Conservation (phyloP, 2,797 vertebrate genomes). For the Nannoperca obscura region DNA sequence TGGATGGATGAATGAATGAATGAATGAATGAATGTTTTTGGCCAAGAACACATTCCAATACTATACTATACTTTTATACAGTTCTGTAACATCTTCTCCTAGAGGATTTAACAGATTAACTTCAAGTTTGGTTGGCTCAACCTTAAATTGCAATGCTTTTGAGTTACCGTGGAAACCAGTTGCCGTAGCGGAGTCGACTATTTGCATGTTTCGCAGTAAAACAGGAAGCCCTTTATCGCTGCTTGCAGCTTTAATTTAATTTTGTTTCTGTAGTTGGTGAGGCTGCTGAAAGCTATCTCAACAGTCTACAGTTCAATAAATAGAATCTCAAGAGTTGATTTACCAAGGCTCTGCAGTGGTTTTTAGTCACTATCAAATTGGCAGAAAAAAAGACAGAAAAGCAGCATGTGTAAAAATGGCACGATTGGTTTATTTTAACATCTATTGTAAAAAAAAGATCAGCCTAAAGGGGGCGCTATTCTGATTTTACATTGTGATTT, state of each 20-base stretch:
- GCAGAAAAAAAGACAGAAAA: background rate
- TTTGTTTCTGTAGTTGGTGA: background rate
- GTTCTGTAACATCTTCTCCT: background rate
- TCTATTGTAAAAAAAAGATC: constrained; percentile 8
- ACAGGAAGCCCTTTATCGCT: too few relatives aligned
- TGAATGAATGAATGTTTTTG: background rate
- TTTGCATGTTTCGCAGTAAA: too few relatives aligned
- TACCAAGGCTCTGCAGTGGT: background rate
- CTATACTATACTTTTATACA: background rate
- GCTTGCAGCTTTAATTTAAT: background rate
- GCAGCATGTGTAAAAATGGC: background rate
- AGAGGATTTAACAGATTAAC: too few relatives aligned
- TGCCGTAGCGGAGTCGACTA: too few relatives aligned
- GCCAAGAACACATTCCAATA: background rate
- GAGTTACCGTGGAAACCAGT: too few relatives aligned
- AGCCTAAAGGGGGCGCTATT: background rate
- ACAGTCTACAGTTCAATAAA: background rate
- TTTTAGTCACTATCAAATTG: background rate
- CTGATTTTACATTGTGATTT: background rate
- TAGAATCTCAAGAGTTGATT: background rate
- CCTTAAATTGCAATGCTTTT: too few relatives aligned
- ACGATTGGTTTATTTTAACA: background rate
- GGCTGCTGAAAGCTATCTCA: background rate
- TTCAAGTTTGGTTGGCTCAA: too few relatives aligned
- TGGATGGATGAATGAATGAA: too few relatives aligned